A percentile compares a stretch with the other conserved stretches of the same genome.
Conservation (phyloP, 2,113 vertebrate species). For the Brachypteracias leptosomus region DNA sequence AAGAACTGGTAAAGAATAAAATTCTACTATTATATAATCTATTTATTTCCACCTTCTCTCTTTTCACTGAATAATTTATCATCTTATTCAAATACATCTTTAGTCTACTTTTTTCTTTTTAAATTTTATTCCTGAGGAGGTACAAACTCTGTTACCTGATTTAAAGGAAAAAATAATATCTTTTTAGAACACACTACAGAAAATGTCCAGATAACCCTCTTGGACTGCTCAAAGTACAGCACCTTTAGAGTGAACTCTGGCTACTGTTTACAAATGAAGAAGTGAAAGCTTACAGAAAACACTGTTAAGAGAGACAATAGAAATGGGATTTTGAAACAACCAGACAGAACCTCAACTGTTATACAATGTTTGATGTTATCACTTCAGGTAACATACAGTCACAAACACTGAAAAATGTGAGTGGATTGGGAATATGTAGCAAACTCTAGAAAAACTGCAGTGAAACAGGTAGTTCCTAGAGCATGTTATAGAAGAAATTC, state of each 20-base stretch:
- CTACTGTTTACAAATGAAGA: neutral
- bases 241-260: neutral
- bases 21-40: neutral
- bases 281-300: neutral
- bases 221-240: neutral
- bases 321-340: neutral
- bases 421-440: neutral
- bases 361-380: neutral
- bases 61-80: neutral
- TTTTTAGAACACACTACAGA: neutral
- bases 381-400: neutral
- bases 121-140: neutral
- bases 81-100: neutral
- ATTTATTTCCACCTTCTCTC: neutral
- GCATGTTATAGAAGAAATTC: fast-evolving
- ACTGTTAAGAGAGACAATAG: neutral
- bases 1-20: neutral
- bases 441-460: neutral
- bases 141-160: neutral
- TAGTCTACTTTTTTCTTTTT: neutral
- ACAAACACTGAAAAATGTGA: neutral
- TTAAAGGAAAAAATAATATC: neutral
- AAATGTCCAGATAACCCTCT: neutral
- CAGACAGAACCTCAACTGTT: neutral
- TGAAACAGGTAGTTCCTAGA: neutral